phyloP scores from a whole-genome alignment of 2,888 invertebrate species.

The Gymnocheta viridis region DNA sequence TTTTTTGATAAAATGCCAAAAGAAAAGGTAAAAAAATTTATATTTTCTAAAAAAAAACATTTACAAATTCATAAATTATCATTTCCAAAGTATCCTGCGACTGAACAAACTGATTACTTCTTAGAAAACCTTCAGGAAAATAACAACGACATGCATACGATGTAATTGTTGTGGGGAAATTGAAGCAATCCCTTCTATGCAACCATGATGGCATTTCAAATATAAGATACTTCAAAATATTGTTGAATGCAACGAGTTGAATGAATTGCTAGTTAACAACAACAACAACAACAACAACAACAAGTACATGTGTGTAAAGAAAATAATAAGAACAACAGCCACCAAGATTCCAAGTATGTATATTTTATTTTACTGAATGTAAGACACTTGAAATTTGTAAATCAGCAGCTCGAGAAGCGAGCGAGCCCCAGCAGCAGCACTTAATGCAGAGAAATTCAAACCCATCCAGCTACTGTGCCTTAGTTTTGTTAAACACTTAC shows the following conservation, averaged over 20 bases:
- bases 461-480: slow-evolving; percentile 8
- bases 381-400: slow-evolving; percentile 56
- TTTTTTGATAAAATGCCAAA: no score
- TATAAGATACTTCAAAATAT: slow-evolving; percentile 51
- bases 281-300: no score
- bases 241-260: slow-evolving; percentile 68
- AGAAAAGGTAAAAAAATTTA: no score
- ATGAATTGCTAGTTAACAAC: slow-evolving; percentile 60
- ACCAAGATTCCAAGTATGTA: slow-evolving; percentile 7
- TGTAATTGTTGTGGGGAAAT: background rate
- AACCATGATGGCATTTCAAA: slow-evolving; percentile 59
- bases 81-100: background rate
- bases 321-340: slow-evolving; percentile 43
- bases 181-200: background rate
- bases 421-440: slow-evolving; percentile 40
- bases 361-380: slow-evolving; percentile 49
- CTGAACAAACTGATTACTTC: slow-evolving; percentile 4
- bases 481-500: slow-evolving; percentile 43
- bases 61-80: background rate
- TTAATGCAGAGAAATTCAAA: slow-evolving; percentile 22
- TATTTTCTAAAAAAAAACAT: background rate
- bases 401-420: slow-evolving; percentile 51
- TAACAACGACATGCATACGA: background rate
- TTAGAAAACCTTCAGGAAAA: background rate
- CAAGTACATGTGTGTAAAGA: slow-evolving; percentile 21